Evolutionary conservation across 2,888 invertebrate species (phyloP).

Genomic region (Lamellibrachia columna): DNA sequence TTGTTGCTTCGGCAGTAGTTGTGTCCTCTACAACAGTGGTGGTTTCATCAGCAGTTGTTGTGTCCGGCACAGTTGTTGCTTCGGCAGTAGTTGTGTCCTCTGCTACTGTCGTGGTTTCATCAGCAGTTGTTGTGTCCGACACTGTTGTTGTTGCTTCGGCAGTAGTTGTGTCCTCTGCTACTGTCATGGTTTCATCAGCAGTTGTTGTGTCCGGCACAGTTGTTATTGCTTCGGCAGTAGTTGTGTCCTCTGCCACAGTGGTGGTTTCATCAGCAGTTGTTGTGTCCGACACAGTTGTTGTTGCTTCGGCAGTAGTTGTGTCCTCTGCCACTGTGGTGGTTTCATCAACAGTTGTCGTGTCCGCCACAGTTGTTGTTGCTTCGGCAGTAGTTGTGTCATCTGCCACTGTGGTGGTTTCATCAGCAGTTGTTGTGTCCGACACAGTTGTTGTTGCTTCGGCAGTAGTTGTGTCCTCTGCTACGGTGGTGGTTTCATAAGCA

Average conservation of each 20-base stretch:
- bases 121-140: background rate
- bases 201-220: background rate
- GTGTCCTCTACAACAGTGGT: background rate
- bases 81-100: background rate
- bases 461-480: background rate
- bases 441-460: background rate
- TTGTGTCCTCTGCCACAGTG: background rate
- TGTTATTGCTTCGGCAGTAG: background rate
- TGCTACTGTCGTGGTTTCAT: background rate
- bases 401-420: background rate
- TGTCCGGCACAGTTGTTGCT: background rate
- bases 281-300: background rate
- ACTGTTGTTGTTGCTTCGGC: background rate
- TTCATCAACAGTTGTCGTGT: background rate
- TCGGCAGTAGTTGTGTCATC: background rate
- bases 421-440: background rate
- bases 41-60: background rate
- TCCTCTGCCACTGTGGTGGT: background rate
- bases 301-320: background rate
- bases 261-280: background rate
- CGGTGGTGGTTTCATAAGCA: background rate
- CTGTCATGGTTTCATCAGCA: background rate
- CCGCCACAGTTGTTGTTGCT: background rate
- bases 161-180: background rate
- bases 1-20: background rate